Base-by-base conservation (phyloP, 1,140 invertebrate genomes). In the Venturia canescens region DNA sequence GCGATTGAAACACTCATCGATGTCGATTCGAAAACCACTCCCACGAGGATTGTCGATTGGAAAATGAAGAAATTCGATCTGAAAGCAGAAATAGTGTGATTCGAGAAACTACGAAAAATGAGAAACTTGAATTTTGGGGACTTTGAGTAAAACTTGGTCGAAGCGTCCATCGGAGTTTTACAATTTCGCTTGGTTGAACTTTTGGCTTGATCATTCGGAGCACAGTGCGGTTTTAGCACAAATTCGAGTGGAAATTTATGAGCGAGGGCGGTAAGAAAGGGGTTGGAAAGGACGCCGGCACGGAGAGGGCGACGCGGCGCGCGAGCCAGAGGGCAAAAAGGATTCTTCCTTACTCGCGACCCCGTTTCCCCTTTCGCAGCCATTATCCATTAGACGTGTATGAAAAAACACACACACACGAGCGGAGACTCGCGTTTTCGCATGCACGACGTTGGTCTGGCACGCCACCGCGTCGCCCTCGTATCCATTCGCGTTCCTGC, bases 381-480 rank as follows among this genome's bases (percentile, higher is more conserved):
- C 50, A 53, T 53, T 53, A 53, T 53, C 50, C 18, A 53, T n/a
- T 3, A 53, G 1, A 53, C 15, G 27, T n/a, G 23, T n/a, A 60
- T 60, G n/a, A 7, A 63, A 11, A 21, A 57, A 57, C 38, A 44
- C n/a, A 18, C 23, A 26, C 21, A 63, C 26, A 26, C 26, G 11
- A n/a, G 9, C 18, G 3, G 57, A 60, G 18, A 27, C 60, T 23
- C 60, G 23, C 4, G 60, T 11, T 63, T 63, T 63, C 15, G 11
- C 60, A 63, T 63, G 1, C 60, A 27, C 21, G 23, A 63, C 27
- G 26, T 63, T 23, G 23, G 60, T 63, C 60, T 63, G 60, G 60
- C 60, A 63, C 60, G 60, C 60, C 60, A 63, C 60, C 26, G 5
- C 11, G 60, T 63, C 60, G 60, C 60, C 60, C 50, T 53, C 50